Base-by-base conservation (phyloP, 2,797 vertebrate species). In the Falco novaeseelandiae region DNA sequence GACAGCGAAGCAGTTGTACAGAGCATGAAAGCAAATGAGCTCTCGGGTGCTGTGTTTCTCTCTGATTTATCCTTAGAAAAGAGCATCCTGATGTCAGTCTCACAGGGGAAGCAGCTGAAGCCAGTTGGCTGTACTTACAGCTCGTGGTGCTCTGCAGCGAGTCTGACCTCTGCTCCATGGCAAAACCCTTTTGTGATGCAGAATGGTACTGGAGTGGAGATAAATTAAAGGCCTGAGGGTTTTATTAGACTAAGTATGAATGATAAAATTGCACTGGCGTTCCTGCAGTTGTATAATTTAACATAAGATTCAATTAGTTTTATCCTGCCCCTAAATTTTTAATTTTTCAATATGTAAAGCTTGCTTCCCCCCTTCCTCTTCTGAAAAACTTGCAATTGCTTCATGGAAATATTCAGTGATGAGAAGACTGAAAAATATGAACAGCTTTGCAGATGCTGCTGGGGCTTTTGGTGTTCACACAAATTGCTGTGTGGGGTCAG, bases 321-420 rank as follows among this genome's bases (percentile, higher is more conserved):
- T 91, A 63, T 81, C 70, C 69, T 88, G 51, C n/a, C 49, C 52
- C 54, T 88, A 66, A 82, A 94, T 90, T 91, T 95, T 95, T 93
- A 85, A 91, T 92, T 95, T 94, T 91, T 89, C 54, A 79, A 48
- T 90, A 61, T 83, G 26, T 69, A 91, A 81, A 70, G 72, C 25
- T 85, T 42, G 10, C 20, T 66, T 34, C 15, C 8, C 22, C 22
- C 7, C 21, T 63, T 9, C 7, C 21, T 67, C 30, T 85, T 67
- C 71, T 74, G 65, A 58, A 69, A 83, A 81, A 42, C 14, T 71
- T 87, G 34, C 20, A 34, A 8, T 55, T 57, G 14, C 30, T 94
- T 83, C 6, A 23, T 61, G 30, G 58, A 87, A 91, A 70, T 83
- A 58, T 7, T 67, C 80, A 67, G 57, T 23, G 46, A 30, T 61